A percentile compares a stretch with the other conserved stretches of the same genome.
phyloP scores from a whole-genome alignment of 2,888 invertebrate genomes.

The Calliscelio sp. region DNA sequence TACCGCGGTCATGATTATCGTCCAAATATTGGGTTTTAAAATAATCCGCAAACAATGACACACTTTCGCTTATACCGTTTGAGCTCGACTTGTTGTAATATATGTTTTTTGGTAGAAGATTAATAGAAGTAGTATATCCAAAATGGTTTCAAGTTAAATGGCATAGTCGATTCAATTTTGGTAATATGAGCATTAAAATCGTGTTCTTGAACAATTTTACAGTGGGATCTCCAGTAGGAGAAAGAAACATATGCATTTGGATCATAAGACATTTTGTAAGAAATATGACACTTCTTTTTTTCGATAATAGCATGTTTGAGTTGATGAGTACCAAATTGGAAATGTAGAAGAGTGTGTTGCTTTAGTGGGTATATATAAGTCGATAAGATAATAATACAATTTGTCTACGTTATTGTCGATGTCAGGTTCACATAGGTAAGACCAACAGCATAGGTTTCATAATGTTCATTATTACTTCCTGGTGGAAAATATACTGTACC shows the following conservation, averaged over 20 bases:
- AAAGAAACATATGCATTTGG: too few species aligned
- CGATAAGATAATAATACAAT: not conserved
- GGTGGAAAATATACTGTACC: too few species aligned
- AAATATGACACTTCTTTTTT: too few species aligned
- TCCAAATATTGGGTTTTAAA: constrained; percentile 1
- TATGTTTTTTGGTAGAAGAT: not conserved
- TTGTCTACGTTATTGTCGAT: not conserved
- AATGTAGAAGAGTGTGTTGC: not conserved
- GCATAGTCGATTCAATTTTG: not conserved
- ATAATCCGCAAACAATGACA: not conserved
- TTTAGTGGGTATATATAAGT: not conserved
- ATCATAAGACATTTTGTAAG: too few species aligned
- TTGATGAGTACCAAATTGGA: not conserved
- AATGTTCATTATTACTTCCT: too few species aligned
- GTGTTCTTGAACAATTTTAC: not conserved
- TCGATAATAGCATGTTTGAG: too few species aligned
- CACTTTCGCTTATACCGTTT: not conserved
- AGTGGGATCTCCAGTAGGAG: not conserved
- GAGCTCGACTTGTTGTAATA: not conserved
- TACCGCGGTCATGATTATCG: too few species aligned
- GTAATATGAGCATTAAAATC: not conserved
- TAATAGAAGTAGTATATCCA: not conserved
- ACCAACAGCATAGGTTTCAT: too few species aligned
- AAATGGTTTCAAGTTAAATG: not conserved
- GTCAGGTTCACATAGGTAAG: not conserved